Percentiles rank a stretch among this genome's conserved stretches.
phyloP scores from a whole-genome alignment of 92 coral and sea anemone genomes.

The Montipora capitata region DNA sequence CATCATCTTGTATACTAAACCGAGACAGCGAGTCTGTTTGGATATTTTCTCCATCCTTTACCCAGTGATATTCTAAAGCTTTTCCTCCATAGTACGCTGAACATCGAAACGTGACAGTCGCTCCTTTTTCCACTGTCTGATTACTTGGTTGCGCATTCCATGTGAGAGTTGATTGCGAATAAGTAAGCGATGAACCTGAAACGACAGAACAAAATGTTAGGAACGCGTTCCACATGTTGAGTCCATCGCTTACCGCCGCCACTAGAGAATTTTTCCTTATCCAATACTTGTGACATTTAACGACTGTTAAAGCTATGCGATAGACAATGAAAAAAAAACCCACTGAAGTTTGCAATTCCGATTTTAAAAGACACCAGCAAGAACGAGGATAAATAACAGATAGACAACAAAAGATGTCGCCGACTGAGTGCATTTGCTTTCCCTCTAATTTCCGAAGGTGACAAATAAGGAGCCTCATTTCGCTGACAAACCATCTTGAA shows the following conservation, averaged over 20 bases:
- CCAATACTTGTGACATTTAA: not conserved
- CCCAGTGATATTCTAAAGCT: conserved; percentile 67
- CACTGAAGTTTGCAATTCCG: conserved; percentile 13
- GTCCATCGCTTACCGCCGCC: not conserved
- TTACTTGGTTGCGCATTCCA: conserved; percentile 66
- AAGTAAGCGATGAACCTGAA: conserved; percentile 76
- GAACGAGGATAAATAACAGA: conserved; percentile 23
- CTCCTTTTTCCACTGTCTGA: conserved; percentile 62
- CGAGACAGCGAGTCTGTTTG: conserved; percentile 18
- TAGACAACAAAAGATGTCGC: conserved; percentile 40
- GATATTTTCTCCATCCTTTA: conserved; percentile 26
- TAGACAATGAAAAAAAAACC: not conserved
- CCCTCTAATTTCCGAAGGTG: conserved; percentile 17
- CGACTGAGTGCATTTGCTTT: conserved; percentile 35
- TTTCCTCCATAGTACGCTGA: conserved; percentile 43
- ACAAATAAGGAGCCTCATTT: conserved; percentile 26
- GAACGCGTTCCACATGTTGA: not conserved
- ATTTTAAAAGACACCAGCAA: conserved; percentile 1
- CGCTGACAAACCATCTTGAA: not conserved
- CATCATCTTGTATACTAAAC: conserved; percentile 39
- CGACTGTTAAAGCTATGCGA: not conserved
- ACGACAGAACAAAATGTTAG: conserved; percentile 13
- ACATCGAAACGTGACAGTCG: conserved; percentile 66
- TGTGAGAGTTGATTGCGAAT: conserved; percentile 55
- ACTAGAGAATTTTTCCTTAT: not conserved